Evolutionary conservation across 2,888 invertebrate species (phyloP).

Genomic region (Silvanus unidentatus): DNA sequence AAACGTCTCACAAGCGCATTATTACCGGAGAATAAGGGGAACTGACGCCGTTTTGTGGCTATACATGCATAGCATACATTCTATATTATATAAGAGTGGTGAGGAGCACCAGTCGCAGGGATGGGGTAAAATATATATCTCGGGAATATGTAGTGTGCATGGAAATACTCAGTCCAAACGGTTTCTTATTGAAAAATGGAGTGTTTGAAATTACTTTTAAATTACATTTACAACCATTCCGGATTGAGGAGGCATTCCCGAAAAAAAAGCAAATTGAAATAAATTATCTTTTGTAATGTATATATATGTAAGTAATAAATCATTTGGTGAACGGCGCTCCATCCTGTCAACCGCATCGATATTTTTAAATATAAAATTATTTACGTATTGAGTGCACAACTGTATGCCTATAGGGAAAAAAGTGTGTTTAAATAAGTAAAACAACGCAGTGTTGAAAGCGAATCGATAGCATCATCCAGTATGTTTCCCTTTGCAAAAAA

Average conservation of each 20-base stretch:
- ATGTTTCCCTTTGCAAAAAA: too few species aligned
- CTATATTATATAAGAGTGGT: too few species aligned
- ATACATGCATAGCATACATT: too few species aligned
- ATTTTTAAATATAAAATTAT: conserved; percentile 1
- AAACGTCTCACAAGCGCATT: conserved; percentile 12
- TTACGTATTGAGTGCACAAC: too few species aligned
- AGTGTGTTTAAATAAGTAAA: too few species aligned
- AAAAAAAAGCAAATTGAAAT: conserved; percentile 24
- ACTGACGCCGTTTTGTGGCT: too few species aligned
- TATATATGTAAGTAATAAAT: conserved; percentile 18
- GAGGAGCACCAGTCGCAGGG: too few species aligned
- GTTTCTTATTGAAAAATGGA: conserved; percentile 19
- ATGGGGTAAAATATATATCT: conserved; percentile 7
- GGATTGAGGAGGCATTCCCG: conserved; percentile 18
- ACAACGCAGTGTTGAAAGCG: too few species aligned
- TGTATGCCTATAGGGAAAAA: too few species aligned
- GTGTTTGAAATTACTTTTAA: conserved; percentile 28
- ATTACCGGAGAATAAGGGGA: conserved; percentile 7
- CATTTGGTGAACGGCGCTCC: conserved; percentile 17
- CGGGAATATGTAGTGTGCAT: conserved; percentile 10
- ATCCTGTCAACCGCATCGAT: conserved; percentile 16
- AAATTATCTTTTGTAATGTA: conserved; percentile 25
- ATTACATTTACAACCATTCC: conserved; percentile 27
- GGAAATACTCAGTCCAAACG: too few species aligned
- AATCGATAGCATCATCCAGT: too few species aligned